These are phyloP conservation scores for Lomographa bimaculata DNA, from an alignment of 2,888 invertebrate species.

Conservation along the genomic window DNA sequence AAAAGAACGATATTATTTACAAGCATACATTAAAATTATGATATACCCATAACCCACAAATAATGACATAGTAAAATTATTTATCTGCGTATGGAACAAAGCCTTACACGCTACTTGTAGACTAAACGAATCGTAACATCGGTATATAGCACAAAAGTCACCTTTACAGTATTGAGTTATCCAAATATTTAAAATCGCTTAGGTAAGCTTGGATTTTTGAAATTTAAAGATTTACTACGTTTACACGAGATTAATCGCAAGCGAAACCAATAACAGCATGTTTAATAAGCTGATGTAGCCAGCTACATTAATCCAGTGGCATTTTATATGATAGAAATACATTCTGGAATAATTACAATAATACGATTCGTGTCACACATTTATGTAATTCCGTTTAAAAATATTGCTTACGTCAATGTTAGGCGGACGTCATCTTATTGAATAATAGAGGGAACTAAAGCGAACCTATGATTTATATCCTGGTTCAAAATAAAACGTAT, in stretches of 20 bases:
- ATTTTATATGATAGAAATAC: too few relatives aligned
- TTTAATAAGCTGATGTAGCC: too few relatives aligned
- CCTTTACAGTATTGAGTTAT: not conserved
- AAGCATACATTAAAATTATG: conserved; percentile 30
- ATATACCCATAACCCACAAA: conserved; percentile 41
- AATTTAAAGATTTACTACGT: too few relatives aligned
- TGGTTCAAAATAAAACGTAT: conserved; percentile 2
- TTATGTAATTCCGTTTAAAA: conserved; percentile 37
- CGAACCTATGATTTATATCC: not conserved
- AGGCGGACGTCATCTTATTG: conserved; percentile 52
- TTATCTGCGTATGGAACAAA: conserved; percentile 22
- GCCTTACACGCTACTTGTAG: conserved; percentile 1
- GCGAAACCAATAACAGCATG: too few relatives aligned
- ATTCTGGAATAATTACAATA: too few relatives aligned
- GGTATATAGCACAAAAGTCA: not conserved
- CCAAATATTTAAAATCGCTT: too few relatives aligned
- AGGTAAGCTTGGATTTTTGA: too few relatives aligned
- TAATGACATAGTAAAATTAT: conserved; percentile 17
- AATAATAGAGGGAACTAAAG: conserved; percentile 19
- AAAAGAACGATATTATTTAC: conserved; percentile 35
- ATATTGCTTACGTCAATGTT: conserved; percentile 62
- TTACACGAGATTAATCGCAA: too few relatives aligned
- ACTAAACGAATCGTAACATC: not conserved
- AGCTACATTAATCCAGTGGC: too few relatives aligned
- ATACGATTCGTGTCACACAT: conserved; percentile 3